Evolutionary conservation across 23 tunicate species (phyloP).

Genomic region (Trididemnum miniatum): DNA sequence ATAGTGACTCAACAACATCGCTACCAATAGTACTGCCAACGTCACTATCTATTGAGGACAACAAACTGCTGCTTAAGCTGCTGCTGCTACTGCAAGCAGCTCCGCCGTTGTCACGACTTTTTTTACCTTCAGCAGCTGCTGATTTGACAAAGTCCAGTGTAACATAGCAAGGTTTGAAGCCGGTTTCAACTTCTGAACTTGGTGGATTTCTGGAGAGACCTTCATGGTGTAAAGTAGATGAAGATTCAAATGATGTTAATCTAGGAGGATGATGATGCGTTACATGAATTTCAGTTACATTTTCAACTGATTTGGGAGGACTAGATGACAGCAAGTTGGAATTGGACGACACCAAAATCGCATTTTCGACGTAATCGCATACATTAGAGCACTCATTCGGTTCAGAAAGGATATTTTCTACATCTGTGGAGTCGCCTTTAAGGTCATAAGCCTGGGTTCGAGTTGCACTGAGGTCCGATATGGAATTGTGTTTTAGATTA

Average conservation of each 20-base stretch:
- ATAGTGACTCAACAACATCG: slow-evolving; percentile 57
- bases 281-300: neutral
- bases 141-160: slow-evolving; percentile 61
- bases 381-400: slow-evolving; percentile 23
- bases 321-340: slow-evolving; percentile 26
- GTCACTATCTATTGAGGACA: slow-evolving; percentile 59
- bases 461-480: neutral
- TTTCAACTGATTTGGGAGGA: slow-evolving; percentile 21
- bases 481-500: neutral
- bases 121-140: slow-evolving; percentile 54
- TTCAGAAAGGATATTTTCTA: neutral
- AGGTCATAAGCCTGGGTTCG: neutral
- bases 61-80: slow-evolving; percentile 65
- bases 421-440: neutral
- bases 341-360: slow-evolving; percentile 30
- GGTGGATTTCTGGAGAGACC: slow-evolving; percentile 20
- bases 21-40: slow-evolving; percentile 64
- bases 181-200: neutral
- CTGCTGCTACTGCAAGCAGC: slow-evolving; percentile 38
- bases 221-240: slow-evolving; percentile 49
- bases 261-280: slow-evolving; percentile 46
- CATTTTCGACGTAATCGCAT: slow-evolving; percentile 58
- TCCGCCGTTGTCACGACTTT: slow-evolving; percentile 14
- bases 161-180: slow-evolving; percentile 44
- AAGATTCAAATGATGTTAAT: slow-evolving; percentile 47